These are phyloP conservation scores for Epinotia brunnichana DNA, from an alignment of 2,888 invertebrate genomes.

Conservation along the genomic window DNA sequence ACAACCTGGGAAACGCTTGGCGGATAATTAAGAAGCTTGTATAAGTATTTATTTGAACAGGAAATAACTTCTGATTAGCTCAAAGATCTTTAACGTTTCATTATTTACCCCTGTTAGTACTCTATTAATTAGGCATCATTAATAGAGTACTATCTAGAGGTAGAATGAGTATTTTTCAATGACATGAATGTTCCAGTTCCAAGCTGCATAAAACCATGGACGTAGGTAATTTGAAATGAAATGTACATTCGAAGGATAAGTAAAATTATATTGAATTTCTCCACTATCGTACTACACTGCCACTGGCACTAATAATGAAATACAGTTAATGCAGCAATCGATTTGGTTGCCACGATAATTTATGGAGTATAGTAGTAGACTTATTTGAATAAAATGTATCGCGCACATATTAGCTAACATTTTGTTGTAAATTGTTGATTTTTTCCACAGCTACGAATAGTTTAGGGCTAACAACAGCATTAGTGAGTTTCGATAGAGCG, in stretches of 20 bases:
- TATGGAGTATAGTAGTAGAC: neutral
- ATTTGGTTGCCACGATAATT: neutral
- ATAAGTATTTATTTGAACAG: neutral
- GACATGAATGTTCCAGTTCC: neutral
- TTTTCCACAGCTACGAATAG: slow-evolving; percentile 32
- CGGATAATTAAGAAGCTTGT: no score
- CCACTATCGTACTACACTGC: neutral
- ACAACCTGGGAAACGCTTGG: no score
- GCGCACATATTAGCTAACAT: neutral
- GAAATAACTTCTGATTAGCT: neutral
- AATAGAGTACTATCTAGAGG: neutral
- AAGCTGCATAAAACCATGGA: neutral
- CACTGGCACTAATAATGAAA: neutral
- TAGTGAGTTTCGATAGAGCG: slow-evolving; percentile 37
- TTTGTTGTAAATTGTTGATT: slow-evolving; percentile 20
- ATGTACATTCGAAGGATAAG: neutral
- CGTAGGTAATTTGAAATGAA: neutral
- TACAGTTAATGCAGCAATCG: neutral
- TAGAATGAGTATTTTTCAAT: neutral
- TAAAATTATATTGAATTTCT: neutral
- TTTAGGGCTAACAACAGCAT: slow-evolving; percentile 41
- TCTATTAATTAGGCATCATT: neutral
- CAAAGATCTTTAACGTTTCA: neutral
- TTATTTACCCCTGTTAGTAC: neutral
- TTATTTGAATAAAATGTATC: neutral